Base-by-base conservation (phyloP, 2,888 invertebrate species). In the Petrolisthes manimaculis region DNA sequence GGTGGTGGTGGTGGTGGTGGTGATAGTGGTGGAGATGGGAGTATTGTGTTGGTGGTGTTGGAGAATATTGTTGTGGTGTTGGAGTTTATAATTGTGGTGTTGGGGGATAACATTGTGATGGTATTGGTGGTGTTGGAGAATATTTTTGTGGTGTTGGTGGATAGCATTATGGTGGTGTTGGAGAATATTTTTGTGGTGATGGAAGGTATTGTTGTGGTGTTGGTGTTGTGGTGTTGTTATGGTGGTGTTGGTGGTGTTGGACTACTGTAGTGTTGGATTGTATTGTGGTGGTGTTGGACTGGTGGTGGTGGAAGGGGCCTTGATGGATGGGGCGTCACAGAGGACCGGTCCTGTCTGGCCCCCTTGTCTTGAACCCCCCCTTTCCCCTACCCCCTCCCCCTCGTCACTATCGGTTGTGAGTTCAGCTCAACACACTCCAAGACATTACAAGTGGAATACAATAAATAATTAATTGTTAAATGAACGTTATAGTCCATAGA, bases 251-350 rank as follows among this genome's bases (percentile, higher is more conserved):
- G 61, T 61, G 61, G 61, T 12, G 18, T 37, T 37, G 37, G 12
- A 18, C 67, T 67, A 67, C 1, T 67, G 18, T 12, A 67, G 18
- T 67, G 18, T 12, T 67, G 18, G 18, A 51, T 24, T 37, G 75
- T 75, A 51, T 75, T 14, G 18, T 14, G 67, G 67, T 12, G 18
- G 67, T 67, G 12, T 67, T 67, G 12, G 67, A 54, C 54, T 53
- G 55, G 80, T 80, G 80, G 24, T 80, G 80, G 84, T 61, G 71
- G 84, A 77, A 77, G 84, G 56, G 78, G 84, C 24, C 61, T 77
- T 84, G 84, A 84, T 84, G 84, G 84, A 84, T 84, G 84, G 84
- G 61, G 77, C 78, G 84, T 84, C 84, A 84, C 84, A 78, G 14
- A 67, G 77, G 84, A 84, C 84, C 84, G 84, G 84, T 84, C 84